A percentile compares a stretch with the other conserved stretches of the same genome.
Evolutionary conservation across 2,113 vertebrate species (phyloP).

Genomic region (Heterotilapia buettikoferi): DNA sequence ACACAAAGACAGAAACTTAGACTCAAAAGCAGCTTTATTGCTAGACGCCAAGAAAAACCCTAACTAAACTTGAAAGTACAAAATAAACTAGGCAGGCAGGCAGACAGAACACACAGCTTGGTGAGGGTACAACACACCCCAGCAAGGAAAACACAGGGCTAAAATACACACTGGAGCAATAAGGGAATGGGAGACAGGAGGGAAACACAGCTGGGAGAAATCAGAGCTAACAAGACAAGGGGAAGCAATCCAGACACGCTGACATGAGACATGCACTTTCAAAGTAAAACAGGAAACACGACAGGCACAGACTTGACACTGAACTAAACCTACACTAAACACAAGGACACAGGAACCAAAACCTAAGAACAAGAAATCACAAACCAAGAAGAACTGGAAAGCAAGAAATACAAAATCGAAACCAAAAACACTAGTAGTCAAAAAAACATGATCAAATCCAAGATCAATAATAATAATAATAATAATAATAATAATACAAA

Average conservation of each 20-base stretch:
- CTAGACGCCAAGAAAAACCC: not conserved
- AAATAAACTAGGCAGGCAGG: not conserved
- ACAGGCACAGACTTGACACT: not conserved
- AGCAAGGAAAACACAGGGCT: not conserved
- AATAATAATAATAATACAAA: not conserved
- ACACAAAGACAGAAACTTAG: not conserved
- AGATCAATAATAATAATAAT: not conserved
- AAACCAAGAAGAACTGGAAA: not conserved
- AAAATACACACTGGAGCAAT: not conserved
- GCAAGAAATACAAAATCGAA: rapidly evolving
- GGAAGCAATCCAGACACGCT: not conserved
- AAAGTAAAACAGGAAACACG: not conserved
- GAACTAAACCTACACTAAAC: not conserved
- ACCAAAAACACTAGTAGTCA: not conserved
- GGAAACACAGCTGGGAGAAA: not conserved
- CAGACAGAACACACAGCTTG: not conserved
- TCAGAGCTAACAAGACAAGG: not conserved
- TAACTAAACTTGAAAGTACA: not conserved
- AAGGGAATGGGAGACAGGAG: not conserved
- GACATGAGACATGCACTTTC: not conserved
- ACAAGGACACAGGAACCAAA: not conserved
- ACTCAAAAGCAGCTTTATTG: not conserved
- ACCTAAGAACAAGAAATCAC: rapidly evolving
- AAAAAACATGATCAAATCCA: not conserved
- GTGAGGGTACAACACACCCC: not conserved